Conservation (phyloP, 1,140 invertebrate genomes). For the Tribolium madens region DNA sequence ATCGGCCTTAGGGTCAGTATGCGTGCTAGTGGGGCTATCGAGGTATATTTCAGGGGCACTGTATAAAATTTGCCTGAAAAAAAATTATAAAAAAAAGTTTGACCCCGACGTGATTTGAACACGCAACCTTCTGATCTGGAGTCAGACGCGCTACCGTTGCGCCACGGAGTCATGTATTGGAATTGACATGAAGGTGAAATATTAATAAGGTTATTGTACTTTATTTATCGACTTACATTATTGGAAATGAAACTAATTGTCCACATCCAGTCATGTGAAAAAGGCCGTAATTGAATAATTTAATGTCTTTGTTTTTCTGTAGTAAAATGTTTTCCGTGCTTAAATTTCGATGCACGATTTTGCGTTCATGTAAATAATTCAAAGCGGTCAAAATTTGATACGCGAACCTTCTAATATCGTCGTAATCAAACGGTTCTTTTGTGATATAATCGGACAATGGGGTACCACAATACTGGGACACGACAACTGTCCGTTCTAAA, state of each 20-base stretch:
- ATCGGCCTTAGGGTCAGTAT: slow-evolving; percentile 79
- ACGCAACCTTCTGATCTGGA: slow-evolving; percentile 98
- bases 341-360: slow-evolving; percentile 84
- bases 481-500: slow-evolving; percentile 90
- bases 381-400: slow-evolving; percentile 81
- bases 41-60: slow-evolving; percentile 84
- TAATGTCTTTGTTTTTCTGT: slow-evolving; percentile 78
- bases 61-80: slow-evolving; percentile 73
- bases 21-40: slow-evolving; percentile 64
- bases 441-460: slow-evolving; percentile 68
- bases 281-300: slow-evolving; percentile 93
- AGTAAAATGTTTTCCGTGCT: slow-evolving; percentile 88
- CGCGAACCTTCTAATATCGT: slow-evolving; percentile 73
- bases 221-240: slow-evolving; percentile 75
- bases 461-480: slow-evolving; percentile 86
- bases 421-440: slow-evolving; percentile 64
- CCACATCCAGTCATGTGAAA: slow-evolving; percentile 91
- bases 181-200: not conserved
- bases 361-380: slow-evolving; percentile 77
- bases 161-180: slow-evolving; percentile 75
- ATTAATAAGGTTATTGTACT: slow-evolving; percentile 17
- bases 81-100: slow-evolving; percentile 25
- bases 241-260: slow-evolving; percentile 89
- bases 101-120: slow-evolving; percentile 97
- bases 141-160: slow-evolving; percentile 97